Evolutionary conservation across 2,888 invertebrate species (phyloP).

Genomic region (Drosophila nr. fundita): DNA sequence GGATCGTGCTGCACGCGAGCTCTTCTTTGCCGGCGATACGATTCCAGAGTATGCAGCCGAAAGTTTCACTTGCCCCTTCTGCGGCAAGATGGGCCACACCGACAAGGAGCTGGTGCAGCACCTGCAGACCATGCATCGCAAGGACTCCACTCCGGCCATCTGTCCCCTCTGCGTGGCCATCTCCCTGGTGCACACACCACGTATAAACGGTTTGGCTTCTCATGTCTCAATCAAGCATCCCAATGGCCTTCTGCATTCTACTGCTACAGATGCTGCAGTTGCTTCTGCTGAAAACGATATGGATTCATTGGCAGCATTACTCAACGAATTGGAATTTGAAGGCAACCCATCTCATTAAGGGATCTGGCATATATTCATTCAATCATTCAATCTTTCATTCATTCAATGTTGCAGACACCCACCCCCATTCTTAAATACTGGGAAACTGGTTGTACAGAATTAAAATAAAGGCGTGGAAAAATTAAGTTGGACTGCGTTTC

Average conservation of each 20-base stretch:
- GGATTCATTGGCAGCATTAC: neutral
- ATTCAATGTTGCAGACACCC: neutral
- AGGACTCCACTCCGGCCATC: slow-evolving; percentile 35
- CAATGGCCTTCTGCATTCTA: slow-evolving; percentile 1
- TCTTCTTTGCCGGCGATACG: slow-evolving; percentile 50
- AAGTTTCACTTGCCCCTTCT: slow-evolving; percentile 55
- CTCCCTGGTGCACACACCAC: slow-evolving; percentile 21
- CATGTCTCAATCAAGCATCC: slow-evolving; percentile 43
- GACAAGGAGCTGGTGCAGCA: slow-evolving; percentile 14
- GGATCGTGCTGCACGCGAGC: slow-evolving; percentile 32
- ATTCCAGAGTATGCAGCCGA: slow-evolving; percentile 48
- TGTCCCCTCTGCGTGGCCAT: slow-evolving; percentile 56
- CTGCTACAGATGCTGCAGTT: neutral
- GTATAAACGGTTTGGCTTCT: slow-evolving; percentile 12
- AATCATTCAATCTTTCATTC: neutral
- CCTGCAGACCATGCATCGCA: slow-evolving; percentile 25
- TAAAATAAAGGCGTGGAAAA: neutral
- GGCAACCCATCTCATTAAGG: neutral
- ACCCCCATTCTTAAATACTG: neutral
- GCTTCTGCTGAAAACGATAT: neutral
- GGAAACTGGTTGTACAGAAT: neutral
- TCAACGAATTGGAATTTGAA: neutral
- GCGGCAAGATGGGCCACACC: slow-evolving; percentile 10
- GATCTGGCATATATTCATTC: neutral
- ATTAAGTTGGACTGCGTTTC: neutral